These are phyloP conservation scores for Cheirogaleus major DNA, from an alignment of 2,797 vertebrate species.

Conservation along the genomic window DNA sequence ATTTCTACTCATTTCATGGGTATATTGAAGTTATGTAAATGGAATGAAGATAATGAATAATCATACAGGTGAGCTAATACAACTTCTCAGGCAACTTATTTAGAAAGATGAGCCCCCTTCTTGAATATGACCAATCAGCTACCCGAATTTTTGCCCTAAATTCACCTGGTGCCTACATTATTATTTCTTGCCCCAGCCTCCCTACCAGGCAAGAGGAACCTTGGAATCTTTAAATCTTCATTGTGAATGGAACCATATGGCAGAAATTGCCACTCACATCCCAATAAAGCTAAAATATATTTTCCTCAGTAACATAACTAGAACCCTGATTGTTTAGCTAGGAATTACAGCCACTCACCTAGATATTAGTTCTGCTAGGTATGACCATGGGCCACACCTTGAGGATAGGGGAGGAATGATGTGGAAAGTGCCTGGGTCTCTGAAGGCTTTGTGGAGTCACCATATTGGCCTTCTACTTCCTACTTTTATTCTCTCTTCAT, in stretches of 20 bases:
- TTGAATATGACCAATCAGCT: not conserved
- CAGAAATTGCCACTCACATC: not conserved
- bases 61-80: not conserved
- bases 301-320: not conserved
- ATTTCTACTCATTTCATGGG: not conserved
- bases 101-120: not conserved
- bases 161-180: not conserved
- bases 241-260: not conserved
- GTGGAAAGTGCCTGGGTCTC: not conserved
- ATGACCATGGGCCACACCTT: not conserved
- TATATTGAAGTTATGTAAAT: not conserved
- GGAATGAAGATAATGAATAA: not conserved
- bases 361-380: not conserved
- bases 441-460: not conserved
- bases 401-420: not conserved
- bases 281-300: not conserved
- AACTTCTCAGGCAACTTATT: not conserved
- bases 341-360: not conserved
- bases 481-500: not conserved
- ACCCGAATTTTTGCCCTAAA: not conserved
- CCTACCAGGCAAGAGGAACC: not conserved
- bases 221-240: slow-evolving; percentile 19
- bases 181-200: not conserved
- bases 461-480: not conserved
- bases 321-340: not conserved